Percentiles rank a stretch among this genome's conserved stretches.
Conservation (phyloP, 2,888 invertebrate species). For the Drosophila borborema region DNA sequence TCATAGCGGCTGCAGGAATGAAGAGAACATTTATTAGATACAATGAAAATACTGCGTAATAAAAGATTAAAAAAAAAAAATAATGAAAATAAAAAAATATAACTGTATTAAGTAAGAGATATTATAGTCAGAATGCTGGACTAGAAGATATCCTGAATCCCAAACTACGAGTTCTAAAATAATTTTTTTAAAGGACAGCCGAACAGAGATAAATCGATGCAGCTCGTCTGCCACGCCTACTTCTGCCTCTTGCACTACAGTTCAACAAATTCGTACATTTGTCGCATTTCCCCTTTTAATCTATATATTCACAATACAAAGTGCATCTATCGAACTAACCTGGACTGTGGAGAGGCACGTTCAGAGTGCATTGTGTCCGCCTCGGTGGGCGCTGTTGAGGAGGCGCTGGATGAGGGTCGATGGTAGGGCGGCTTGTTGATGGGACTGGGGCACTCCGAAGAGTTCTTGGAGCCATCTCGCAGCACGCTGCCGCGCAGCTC, state of each 20-base stretch:
- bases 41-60: no score
- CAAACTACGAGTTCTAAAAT: no score
- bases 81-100: no score
- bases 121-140: no score
- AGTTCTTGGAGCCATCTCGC: slow-evolving; percentile 87
- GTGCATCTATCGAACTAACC: slow-evolving; percentile 65
- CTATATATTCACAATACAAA: background rate
- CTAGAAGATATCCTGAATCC: no score
- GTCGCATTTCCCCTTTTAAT: background rate
- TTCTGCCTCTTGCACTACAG: background rate
- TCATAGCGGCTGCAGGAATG: slow-evolving; percentile 83
- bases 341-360: slow-evolving; percentile 85
- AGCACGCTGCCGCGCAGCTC: slow-evolving; percentile 88
- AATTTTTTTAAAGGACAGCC: no score
- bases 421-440: slow-evolving; percentile 84
- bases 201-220: no score
- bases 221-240: background rate
- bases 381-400: slow-evolving; percentile 85
- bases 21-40: background rate
- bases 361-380: slow-evolving; percentile 85
- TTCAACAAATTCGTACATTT: background rate
- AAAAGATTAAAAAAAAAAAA: background rate
- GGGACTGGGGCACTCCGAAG: slow-evolving; percentile 85
- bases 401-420: slow-evolving; percentile 85
- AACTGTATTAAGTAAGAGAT: no score